Evolutionary conservation across 1,140 invertebrate genomes (phyloP).

Genomic region (Drosophila hydei): DNA sequence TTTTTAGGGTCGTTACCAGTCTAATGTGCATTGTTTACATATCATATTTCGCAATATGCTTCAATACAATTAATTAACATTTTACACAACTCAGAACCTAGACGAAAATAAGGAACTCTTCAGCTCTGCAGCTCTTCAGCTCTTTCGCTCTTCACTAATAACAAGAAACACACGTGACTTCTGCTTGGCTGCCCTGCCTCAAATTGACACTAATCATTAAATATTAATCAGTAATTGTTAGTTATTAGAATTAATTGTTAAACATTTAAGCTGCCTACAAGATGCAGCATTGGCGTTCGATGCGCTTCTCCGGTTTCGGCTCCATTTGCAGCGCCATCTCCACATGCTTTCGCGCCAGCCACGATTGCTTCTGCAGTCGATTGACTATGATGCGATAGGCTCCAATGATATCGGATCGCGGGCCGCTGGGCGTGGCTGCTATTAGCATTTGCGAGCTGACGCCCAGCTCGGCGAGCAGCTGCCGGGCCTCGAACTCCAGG

Average conservation of each 20-base stretch:
- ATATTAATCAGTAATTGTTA: not conserved
- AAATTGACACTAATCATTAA: conserved; percentile 41
- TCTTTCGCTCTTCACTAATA: conserved; percentile 12
- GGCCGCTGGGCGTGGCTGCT: conserved; percentile 78
- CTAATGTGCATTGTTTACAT: conserved; percentile 28
- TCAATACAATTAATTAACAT: conserved; percentile 61
- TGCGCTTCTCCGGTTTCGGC: conserved; percentile 75
- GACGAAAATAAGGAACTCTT: conserved; percentile 63
- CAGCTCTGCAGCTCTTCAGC: conserved; percentile 25
- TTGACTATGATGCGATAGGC: conserved; percentile 84
- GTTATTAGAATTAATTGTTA: conserved; percentile 20
- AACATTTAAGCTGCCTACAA: conserved; percentile 63
- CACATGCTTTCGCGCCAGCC: conserved; percentile 78
- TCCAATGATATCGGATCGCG: conserved; percentile 84
- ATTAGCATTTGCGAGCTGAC: conserved; percentile 83
- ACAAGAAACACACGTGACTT: conserved; percentile 7
- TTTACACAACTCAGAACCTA: conserved; percentile 58
- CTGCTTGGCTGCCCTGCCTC: not conserved
- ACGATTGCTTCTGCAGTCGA: conserved; percentile 83
- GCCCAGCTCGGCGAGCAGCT: conserved; percentile 83
- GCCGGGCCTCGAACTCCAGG: conserved; percentile 83
- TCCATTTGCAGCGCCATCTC: conserved; percentile 77
- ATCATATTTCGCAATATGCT: conserved; percentile 30
- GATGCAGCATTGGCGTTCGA: conserved; percentile 80
- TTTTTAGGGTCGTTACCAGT: not conserved